Percentiles rank a stretch among this genome's conserved stretches.
Conservation (phyloP, 2,888 invertebrate genomes). For the Drosophila ochracea region DNA sequence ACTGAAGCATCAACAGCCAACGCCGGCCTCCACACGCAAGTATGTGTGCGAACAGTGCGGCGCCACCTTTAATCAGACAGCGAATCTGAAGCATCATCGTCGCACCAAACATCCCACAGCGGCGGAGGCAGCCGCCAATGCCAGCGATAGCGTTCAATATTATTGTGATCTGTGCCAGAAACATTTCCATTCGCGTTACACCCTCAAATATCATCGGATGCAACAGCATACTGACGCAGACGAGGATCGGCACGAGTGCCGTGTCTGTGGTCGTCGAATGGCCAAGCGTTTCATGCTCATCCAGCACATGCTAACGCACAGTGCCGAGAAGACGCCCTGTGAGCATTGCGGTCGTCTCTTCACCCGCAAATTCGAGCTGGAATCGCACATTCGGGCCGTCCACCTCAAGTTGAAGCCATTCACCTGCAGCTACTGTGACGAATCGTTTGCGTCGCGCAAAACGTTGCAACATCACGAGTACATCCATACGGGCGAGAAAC, state of each 20-base stretch:
- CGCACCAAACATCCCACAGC: conserved; percentile 80
- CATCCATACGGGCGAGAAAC: conserved; percentile 84
- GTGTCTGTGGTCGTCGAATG: conserved; percentile 78
- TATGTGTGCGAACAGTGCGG: conserved; percentile 83
- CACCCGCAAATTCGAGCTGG: conserved; percentile 79
- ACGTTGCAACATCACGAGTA: conserved; percentile 81
- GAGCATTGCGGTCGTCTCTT: conserved; percentile 79
- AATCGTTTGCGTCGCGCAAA: conserved; percentile 80
- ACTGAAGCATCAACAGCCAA: conserved; percentile 69
- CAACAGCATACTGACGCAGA: conserved; percentile 73
- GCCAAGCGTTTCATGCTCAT: conserved; percentile 82
- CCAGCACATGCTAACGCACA: conserved; percentile 82
- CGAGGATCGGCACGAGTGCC: conserved; percentile 65
- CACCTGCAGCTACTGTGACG: conserved; percentile 73
- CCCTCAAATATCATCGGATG: conserved; percentile 77
- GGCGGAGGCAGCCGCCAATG: conserved; percentile 66
- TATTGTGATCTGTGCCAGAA: conserved; percentile 78
- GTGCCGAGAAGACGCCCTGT: conserved; percentile 78
- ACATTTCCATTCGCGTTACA: conserved; percentile 80
- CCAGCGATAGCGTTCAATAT: conserved; percentile 58
- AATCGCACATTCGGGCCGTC: conserved; percentile 79
- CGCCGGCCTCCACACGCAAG: conserved; percentile 51
- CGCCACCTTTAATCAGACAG: conserved; percentile 82
- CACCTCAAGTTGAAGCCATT: conserved; percentile 82
- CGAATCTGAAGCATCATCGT: conserved; percentile 82